These are phyloP conservation scores for Corythaeola cristata DNA, from an alignment of 2,113 vertebrate genomes.

Conservation along the genomic window DNA sequence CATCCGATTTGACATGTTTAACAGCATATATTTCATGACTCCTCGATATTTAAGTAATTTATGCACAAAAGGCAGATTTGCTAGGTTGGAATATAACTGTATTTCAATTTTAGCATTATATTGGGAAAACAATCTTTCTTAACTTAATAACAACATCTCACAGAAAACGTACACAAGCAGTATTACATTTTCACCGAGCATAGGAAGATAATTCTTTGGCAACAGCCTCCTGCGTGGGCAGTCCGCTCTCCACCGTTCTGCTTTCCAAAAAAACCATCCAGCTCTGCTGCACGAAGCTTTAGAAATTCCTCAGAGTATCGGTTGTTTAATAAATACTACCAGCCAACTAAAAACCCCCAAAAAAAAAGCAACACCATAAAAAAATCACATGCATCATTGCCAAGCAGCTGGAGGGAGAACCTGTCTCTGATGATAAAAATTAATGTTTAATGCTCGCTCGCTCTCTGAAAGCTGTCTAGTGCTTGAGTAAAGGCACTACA, in stretches of 20 bases:
- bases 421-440: neutral
- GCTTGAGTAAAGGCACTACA: neutral
- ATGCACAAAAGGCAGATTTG: conserved; percentile 47
- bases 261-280: neutral
- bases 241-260: neutral
- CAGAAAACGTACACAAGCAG: neutral
- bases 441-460: neutral
- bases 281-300: neutral
- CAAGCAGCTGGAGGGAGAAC: conserved; percentile 1
- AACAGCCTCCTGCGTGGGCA: neutral
- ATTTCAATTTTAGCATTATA: neutral
- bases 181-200: neutral
- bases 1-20: conserved; percentile 54
- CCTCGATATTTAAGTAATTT: conserved; percentile 25
- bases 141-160: neutral
- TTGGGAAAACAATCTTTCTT: conserved; percentile 6
- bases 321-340: neutral
- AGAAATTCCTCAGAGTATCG: neutral
- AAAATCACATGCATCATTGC: neutral
- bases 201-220: conserved; percentile 3
- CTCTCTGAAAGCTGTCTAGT: neutral
- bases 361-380: neutral
- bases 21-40: conserved; percentile 9
- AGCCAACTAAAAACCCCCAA: neutral
- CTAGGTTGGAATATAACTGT: neutral